phyloP scores from a whole-genome alignment of 2,113 vertebrate species.

The Daboia siamensis region DNA sequence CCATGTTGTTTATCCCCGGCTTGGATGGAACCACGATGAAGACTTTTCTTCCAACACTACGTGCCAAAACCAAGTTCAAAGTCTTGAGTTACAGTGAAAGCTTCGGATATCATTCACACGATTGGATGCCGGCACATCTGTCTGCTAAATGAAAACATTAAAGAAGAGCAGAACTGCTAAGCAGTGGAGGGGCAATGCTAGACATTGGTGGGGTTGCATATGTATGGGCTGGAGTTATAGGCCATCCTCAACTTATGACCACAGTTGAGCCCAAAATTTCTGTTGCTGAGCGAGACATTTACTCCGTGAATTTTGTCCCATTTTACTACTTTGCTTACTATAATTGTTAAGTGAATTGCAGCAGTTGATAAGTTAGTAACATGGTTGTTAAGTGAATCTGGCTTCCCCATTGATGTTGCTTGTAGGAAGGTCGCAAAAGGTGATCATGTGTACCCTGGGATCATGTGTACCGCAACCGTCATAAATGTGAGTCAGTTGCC shows the following conservation, averaged over 20 bases:
- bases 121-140: too few species aligned
- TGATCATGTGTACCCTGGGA: not conserved
- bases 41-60: too few species aligned
- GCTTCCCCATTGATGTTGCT: not conserved
- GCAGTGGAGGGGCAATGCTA: too few species aligned
- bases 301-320: not conserved
- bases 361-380: not conserved
- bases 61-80: too few species aligned
- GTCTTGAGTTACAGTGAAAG: too few species aligned
- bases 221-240: not conserved
- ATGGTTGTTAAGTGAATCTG: not conserved
- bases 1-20: too few species aligned
- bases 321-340: not conserved
- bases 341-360: not conserved
- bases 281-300: not conserved
- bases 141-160: too few species aligned
- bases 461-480: not conserved
- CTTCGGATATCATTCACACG: too few species aligned
- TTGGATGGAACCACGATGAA: too few species aligned
- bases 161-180: too few species aligned
- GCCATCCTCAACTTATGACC: not conserved
- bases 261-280: not conserved
- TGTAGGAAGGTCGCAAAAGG: not conserved
- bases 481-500: not conserved
- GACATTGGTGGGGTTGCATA: too few species aligned